Percentiles rank a stretch among this genome's conserved stretches.
Conservation (phyloP, 2,113 vertebrate genomes). For the Platichthys flesus region DNA sequence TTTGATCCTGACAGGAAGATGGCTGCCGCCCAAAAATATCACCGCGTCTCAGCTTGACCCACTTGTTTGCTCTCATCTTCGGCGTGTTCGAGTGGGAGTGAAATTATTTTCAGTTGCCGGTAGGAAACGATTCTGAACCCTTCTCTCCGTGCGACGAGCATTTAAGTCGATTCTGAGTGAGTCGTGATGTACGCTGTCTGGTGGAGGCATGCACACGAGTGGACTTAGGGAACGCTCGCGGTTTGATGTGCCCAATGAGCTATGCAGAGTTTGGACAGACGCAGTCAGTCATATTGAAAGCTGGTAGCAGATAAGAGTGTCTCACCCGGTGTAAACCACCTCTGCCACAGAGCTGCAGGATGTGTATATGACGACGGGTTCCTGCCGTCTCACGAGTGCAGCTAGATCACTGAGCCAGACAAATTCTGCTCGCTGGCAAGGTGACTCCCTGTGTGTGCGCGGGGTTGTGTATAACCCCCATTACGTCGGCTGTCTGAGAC, state of each 20-base stretch:
- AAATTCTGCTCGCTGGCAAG: slow-evolving; percentile 53
- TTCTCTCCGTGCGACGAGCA: slow-evolving; percentile 34
- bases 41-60: slow-evolving; percentile 70
- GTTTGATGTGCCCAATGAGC: slow-evolving; percentile 26
- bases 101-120: slow-evolving; percentile 53
- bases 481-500: slow-evolving; percentile 48
- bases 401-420: slow-evolving; percentile 46
- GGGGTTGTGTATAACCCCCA: slow-evolving; percentile 44
- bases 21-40: slow-evolving; percentile 70
- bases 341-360: slow-evolving; percentile 15
- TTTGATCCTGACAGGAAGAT: slow-evolving; percentile 74
- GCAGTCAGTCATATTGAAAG: slow-evolving; percentile 35
- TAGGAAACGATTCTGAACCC: slow-evolving; percentile 51
- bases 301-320: slow-evolving; percentile 32
- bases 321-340: slow-evolving; percentile 35
- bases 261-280: slow-evolving; percentile 22
- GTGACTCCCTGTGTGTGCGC: slow-evolving; percentile 52
- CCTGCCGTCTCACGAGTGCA: slow-evolving; percentile 28
- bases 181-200: neutral
- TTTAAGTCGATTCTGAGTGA: slow-evolving; percentile 36
- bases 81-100: slow-evolving; percentile 66
- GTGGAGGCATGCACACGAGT: neutral
- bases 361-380: slow-evolving; percentile 39
- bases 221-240: slow-evolving; percentile 25
- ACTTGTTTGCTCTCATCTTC: slow-evolving; percentile 75